Evolutionary conservation across 2,113 vertebrate genomes (phyloP).

Genomic region (Eubucco bourcierii): DNA sequence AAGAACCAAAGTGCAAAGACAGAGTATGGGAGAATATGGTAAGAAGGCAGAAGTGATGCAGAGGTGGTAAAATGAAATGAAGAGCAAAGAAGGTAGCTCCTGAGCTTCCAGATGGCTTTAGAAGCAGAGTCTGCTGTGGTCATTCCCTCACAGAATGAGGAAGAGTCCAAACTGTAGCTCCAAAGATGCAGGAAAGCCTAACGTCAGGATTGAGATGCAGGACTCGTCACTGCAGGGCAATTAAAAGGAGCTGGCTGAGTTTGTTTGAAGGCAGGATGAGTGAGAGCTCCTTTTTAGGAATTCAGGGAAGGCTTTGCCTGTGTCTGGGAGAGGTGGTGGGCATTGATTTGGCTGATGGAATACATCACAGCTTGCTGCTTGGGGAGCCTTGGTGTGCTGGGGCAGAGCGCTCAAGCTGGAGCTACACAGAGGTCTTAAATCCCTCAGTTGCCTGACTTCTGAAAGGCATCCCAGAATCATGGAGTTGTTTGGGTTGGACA

Average conservation of each 20-base stretch:
- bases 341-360: constrained; percentile 30
- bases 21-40: not conserved
- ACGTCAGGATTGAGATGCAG: not conserved
- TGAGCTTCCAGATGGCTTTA: not conserved
- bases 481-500: too few relatives aligned
- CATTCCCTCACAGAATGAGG: not conserved
- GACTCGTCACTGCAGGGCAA: not conserved
- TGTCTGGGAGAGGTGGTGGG: not conserved
- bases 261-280: not conserved
- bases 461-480: not conserved
- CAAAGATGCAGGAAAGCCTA: not conserved
- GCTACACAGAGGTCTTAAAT: not conserved
- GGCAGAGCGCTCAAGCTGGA: not conserved
- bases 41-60: not conserved
- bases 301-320: constrained; percentile 18
- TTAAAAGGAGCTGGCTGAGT: constrained; percentile 33
- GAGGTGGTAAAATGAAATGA: not conserved
- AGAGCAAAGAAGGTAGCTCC: not conserved
- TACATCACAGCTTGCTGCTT: not conserved
- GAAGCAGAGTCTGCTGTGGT: not conserved
- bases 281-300: constrained; percentile 15
- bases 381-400: not conserved
- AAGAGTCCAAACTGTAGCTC: not conserved
- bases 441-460: not conserved
- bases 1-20: not conserved